Evolutionary conservation across 1,140 invertebrate genomes (phyloP).

Genomic region (Drosophila mayri): DNA sequence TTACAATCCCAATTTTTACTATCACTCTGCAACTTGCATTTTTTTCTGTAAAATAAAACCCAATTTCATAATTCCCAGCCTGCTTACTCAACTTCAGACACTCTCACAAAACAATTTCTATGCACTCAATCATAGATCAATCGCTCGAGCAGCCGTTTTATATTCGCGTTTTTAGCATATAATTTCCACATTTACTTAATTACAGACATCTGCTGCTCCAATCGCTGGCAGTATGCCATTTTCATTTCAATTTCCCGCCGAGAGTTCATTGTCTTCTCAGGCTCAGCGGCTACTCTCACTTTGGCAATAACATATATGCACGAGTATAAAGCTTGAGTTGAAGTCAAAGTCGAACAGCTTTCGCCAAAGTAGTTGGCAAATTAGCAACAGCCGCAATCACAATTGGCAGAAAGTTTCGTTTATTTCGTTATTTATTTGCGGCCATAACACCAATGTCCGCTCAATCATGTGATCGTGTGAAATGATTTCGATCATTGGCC

Average conservation of each 20-base stretch:
- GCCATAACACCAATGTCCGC: slow-evolving; percentile 26
- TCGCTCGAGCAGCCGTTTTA: slow-evolving; percentile 23
- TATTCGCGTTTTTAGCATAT: slow-evolving; percentile 35
- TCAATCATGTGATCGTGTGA: slow-evolving; percentile 74
- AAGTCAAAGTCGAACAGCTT: slow-evolving; percentile 56
- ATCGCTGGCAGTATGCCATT: slow-evolving; percentile 61
- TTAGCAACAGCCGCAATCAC: slow-evolving; percentile 71
- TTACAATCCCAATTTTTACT: neutral
- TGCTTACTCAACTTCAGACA: neutral
- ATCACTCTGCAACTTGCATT: no score
- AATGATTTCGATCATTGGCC: slow-evolving; percentile 78
- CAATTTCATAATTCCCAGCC: slow-evolving; percentile 15
- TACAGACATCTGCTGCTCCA: slow-evolving; percentile 54
- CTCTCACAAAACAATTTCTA: slow-evolving; percentile 8
- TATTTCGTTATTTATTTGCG: slow-evolving; percentile 19
- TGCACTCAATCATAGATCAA: slow-evolving; percentile 53
- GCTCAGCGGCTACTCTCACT: slow-evolving; percentile 58
- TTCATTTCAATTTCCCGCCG: slow-evolving; percentile 65
- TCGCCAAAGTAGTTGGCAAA: slow-evolving; percentile 79
- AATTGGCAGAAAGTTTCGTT: slow-evolving; percentile 36
- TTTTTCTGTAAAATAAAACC: slow-evolving; percentile 2
- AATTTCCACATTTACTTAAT: slow-evolving; percentile 75
- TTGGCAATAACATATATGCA: slow-evolving; percentile 8
- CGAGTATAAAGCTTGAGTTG: neutral
- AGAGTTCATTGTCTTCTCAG: slow-evolving; percentile 76